A percentile compares a stretch with the other conserved stretches of the same genome.
Conservation (phyloP, 2,888 invertebrate genomes). For the Itoplectis maculator region DNA sequence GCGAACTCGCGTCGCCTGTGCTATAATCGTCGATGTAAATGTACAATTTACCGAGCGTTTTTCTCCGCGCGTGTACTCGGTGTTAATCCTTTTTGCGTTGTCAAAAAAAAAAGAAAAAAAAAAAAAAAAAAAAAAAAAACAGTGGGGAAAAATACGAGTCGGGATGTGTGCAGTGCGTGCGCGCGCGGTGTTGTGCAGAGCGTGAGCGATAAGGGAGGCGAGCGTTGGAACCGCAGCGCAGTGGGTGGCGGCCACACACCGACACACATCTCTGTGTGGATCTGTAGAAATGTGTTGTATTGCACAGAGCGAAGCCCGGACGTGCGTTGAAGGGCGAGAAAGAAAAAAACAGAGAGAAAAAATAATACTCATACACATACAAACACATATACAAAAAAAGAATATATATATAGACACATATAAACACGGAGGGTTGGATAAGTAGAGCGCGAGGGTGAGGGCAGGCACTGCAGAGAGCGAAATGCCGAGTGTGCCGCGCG, state of each 20-base stretch:
- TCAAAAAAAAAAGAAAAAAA: not conserved
- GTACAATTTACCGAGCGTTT: conserved; percentile 6
- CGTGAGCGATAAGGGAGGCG: conserved; percentile 57
- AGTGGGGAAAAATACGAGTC: too few species aligned
- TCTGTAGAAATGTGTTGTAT: conserved; percentile 19
- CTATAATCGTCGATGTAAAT: not conserved
- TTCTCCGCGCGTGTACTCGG: not conserved
- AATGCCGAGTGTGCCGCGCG: conserved; percentile 71
- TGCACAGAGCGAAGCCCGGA: conserved; percentile 9
- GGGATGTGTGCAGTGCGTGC: conserved; percentile 40
- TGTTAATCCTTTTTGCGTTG: not conserved
- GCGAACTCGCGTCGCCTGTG: not conserved
- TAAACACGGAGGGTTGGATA: conserved; percentile 34
- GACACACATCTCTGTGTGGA: too few species aligned
- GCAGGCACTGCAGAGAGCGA: conserved; percentile 30
- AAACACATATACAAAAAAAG: too few species aligned
- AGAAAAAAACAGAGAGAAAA: conserved; percentile 24
- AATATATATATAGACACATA: too few species aligned
- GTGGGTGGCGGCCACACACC: conserved; percentile 43
- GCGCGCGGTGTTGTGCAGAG: conserved; percentile 38
- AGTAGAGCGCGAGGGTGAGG: conserved; percentile 43
- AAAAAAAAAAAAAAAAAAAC: conserved; percentile 2
- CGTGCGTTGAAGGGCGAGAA: conserved; percentile 3
- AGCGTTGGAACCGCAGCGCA: conserved; percentile 53
- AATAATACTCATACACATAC: not conserved